A percentile compares a stretch with the other conserved stretches of the same genome.
Evolutionary conservation across 2,113 vertebrate genomes (phyloP).

Genomic region (Rostratula benghalensis): DNA sequence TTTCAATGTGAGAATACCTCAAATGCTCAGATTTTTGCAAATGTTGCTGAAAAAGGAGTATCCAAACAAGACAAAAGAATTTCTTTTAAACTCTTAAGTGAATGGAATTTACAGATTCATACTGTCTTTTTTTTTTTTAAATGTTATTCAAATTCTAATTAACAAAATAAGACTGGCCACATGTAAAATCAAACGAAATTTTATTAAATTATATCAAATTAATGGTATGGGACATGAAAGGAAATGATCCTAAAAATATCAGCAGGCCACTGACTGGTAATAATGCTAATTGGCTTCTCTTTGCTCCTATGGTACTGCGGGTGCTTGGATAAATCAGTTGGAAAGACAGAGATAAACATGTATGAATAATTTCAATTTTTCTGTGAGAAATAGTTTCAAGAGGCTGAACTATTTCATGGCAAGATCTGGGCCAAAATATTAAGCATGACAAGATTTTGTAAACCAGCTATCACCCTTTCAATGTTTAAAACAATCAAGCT

Average conservation of each 20-base stretch:
- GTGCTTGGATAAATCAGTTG: neutral
- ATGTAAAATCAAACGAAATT: conserved; percentile 26
- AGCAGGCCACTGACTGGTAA: neutral
- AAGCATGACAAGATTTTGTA: neutral
- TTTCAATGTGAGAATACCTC: neutral
- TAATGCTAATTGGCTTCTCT: neutral
- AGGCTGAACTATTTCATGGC: neutral
- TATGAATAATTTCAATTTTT: neutral
- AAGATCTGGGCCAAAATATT: neutral
- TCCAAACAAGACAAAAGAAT: neutral
- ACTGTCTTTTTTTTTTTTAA: neutral
- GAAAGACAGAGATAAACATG: neutral
- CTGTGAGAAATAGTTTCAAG: neutral
- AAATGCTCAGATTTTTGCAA: neutral
- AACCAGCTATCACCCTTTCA: neutral
- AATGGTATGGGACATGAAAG: conserved; percentile 12
- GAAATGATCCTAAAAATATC: neutral
- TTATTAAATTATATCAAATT: conserved; percentile 11
- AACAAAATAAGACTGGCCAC: neutral
- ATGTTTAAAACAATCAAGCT: neutral
- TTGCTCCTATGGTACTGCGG: neutral
- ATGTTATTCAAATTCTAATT: conserved; percentile 3
- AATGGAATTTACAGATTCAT: neutral
- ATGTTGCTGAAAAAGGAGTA: neutral
- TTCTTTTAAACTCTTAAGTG: neutral